These are phyloP conservation scores for Crotalus tigris DNA, from an alignment of 2,113 vertebrate genomes.

Conservation along the genomic window DNA sequence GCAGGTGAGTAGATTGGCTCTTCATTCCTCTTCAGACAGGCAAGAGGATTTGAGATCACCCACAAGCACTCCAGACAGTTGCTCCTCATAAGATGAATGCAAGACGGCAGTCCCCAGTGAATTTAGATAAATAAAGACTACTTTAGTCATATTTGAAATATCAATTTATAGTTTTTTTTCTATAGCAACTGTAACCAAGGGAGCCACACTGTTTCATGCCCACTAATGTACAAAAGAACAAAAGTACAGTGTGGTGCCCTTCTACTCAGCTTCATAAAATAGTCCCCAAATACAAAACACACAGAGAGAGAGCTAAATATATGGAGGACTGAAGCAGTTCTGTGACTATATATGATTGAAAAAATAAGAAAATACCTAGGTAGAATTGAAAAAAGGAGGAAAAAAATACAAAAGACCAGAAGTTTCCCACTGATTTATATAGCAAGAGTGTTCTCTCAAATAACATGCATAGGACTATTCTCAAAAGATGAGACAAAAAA, in stretches of 20 bases:
- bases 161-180: neutral
- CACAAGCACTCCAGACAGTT: neutral
- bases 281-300: neutral
- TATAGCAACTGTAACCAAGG: neutral
- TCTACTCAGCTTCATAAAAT: neutral
- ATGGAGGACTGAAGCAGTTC: neutral
- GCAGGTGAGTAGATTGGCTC: neutral
- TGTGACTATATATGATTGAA: neutral
- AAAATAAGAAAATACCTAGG: neutral
- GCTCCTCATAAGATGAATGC: neutral
- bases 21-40: neutral
- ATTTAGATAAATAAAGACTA: neutral
- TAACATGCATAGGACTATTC: neutral
- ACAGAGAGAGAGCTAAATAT: neutral
- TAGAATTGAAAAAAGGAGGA: neutral
- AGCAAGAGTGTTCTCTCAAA: neutral
- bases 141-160: neutral
- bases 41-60: neutral
- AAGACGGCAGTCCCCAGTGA: neutral
- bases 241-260: neutral
- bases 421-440: neutral
- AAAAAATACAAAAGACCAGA: neutral
- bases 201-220: neutral
- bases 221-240: neutral
- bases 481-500: neutral